Conservation (phyloP, 2,113 vertebrate genomes). For the Polypterus senegalus region DNA sequence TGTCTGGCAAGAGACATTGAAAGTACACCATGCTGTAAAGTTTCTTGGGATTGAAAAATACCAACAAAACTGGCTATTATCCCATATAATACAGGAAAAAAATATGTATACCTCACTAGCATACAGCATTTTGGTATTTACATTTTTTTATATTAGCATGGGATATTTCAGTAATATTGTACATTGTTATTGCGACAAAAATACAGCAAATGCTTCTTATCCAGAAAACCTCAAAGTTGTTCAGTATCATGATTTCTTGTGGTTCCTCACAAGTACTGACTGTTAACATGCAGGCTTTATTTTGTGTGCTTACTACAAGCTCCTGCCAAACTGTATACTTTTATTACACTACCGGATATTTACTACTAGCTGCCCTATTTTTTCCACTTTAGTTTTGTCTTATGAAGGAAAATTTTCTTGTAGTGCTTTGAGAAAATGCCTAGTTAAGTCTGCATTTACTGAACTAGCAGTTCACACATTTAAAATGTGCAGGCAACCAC, state of each 20-base stretch:
- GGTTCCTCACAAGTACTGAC: constrained; percentile 31
- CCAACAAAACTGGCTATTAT: constrained; percentile 31
- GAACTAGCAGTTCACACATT: constrained; percentile 35
- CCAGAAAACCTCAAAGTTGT: constrained; percentile 26
- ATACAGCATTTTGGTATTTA: constrained; percentile 29
- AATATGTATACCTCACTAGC: constrained; percentile 38
- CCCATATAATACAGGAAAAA: constrained; percentile 36
- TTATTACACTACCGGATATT: constrained; percentile 29
- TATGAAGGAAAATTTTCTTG: constrained; percentile 40
- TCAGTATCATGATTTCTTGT: constrained; percentile 31
- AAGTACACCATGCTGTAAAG: constrained; percentile 38
- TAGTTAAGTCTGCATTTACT: constrained; percentile 17
- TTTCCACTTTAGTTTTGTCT: constrained; percentile 9
- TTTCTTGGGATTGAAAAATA: constrained; percentile 30
- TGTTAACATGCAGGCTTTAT: constrained; percentile 43
- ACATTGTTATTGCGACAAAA: constrained; percentile 37
- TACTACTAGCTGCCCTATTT: constrained; percentile 41
- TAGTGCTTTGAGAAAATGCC: constrained; percentile 42
- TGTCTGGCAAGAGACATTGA: constrained; percentile 35
- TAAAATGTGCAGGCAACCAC: constrained; percentile 33
- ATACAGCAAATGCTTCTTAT: constrained; percentile 30
- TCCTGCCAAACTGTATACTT: constrained; percentile 29
- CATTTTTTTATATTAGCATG: constrained; percentile 35
- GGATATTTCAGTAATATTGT: constrained; percentile 28
- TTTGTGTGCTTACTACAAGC: constrained; percentile 29